Evolutionary conservation across 2,797 vertebrate species (phyloP).

Genomic region (Varecia variegata): DNA sequence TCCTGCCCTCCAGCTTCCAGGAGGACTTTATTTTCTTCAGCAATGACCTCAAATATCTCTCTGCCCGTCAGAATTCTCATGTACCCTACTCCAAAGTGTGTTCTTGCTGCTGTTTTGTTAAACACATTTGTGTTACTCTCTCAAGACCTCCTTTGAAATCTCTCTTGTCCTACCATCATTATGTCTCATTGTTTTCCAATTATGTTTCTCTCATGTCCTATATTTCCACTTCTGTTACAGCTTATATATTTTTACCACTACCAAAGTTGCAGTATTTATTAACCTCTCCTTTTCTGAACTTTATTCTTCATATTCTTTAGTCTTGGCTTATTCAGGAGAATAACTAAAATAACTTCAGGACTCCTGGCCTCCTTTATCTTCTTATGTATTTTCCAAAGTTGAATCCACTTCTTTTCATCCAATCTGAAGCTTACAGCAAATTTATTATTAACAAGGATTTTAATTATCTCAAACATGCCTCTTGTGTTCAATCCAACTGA

Average conservation of each 20-base stretch:
- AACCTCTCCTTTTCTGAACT: neutral
- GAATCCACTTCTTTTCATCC: neutral
- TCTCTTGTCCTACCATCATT: neutral
- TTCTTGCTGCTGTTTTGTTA: neutral
- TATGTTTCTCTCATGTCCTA: neutral
- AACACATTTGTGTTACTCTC: neutral
- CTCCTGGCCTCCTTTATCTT: neutral
- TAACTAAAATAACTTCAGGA: neutral
- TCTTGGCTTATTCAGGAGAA: neutral
- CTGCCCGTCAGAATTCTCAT: neutral
- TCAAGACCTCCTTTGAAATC: neutral
- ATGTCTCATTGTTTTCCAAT: neutral
- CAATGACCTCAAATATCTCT: neutral
- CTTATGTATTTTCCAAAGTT: neutral
- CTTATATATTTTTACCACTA: neutral
- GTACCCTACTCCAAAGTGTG: neutral
- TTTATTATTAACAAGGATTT: constrained; percentile 55
- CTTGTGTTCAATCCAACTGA: neutral
- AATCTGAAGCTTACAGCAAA: constrained; percentile 39
- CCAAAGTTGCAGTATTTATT: neutral
- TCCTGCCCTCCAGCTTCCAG: neutral
- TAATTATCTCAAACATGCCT: constrained; percentile 53
- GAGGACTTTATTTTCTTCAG: neutral
- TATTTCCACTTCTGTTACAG: neutral
- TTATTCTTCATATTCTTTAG: neutral